A percentile compares a stretch with the other conserved stretches of the same genome.
Conservation (phyloP, 2,113 vertebrate genomes). For the Plotosus lineatus region DNA sequence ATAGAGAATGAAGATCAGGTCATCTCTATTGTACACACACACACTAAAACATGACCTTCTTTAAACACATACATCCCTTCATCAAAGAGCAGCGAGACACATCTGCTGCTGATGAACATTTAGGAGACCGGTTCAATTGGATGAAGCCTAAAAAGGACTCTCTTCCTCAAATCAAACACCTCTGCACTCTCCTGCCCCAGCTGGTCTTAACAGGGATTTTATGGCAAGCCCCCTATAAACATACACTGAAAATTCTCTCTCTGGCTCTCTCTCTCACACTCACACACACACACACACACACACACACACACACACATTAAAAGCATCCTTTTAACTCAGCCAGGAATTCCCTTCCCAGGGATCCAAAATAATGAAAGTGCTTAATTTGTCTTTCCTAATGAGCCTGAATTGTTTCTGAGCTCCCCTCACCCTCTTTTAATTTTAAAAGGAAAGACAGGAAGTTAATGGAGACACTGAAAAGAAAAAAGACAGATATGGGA, state of each 20-base stretch:
- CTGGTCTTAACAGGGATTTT: conserved; percentile 44
- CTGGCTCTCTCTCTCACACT: neutral
- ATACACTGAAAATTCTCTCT: conserved; percentile 8
- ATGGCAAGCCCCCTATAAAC: conserved; percentile 15
- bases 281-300: conserved; percentile 9
- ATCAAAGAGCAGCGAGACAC: conserved; percentile 26
- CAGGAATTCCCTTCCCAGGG: conserved; percentile 31
- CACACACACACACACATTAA: conserved; percentile 20
- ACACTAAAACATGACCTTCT: conserved; percentile 20
- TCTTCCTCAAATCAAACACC: conserved; percentile 47
- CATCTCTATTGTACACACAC: conserved; percentile 20
- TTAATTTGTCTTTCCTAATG: conserved; percentile 48
- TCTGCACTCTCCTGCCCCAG: conserved; percentile 13
- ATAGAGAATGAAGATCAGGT: conserved; percentile 29
- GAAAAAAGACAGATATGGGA: conserved; percentile 24
- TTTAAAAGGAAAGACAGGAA: conserved; percentile 30
- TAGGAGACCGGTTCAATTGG: conserved; percentile 45
- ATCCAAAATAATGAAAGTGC: conserved; percentile 49
- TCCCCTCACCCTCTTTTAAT: conserved; percentile 2
- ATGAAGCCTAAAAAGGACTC: conserved; percentile 54
- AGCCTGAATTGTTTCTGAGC: conserved; percentile 40
- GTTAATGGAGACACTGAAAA: conserved; percentile 49
- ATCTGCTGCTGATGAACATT: conserved; percentile 51
- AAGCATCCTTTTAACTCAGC: conserved; percentile 34
- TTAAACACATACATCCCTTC: conserved; percentile 36